A percentile compares a stretch with the other conserved stretches of the same genome.
phyloP scores from a whole-genome alignment of 2,113 vertebrate species.

The Elephas maximus region DNA sequence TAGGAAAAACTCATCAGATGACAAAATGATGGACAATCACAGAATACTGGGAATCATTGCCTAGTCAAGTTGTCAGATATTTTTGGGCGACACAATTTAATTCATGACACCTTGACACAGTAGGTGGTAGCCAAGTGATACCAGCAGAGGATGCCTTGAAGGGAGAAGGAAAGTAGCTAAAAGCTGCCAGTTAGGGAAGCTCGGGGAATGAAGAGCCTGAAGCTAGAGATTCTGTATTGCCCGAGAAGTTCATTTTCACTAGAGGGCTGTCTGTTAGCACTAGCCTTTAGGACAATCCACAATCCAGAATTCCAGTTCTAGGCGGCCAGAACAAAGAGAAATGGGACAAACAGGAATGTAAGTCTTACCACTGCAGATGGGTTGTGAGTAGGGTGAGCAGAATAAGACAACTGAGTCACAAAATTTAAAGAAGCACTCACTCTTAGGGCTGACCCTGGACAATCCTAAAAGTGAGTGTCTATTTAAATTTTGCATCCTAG shows the following conservation, averaged over 20 bases:
- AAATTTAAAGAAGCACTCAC: background rate
- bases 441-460: no score
- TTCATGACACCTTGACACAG: background rate
- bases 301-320: background rate
- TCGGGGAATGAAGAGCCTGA: background rate
- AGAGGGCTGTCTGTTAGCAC: background rate
- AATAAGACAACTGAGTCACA: background rate
- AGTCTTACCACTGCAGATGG: background rate
- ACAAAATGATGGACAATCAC: no score
- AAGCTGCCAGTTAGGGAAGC: background rate
- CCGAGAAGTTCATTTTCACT: background rate
- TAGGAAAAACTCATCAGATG: no score
- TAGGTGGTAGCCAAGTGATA: background rate
- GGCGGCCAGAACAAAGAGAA: background rate
- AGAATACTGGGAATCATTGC: no score
- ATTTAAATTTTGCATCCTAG: no score
- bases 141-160: background rate
- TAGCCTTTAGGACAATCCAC: background rate
- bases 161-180: background rate
- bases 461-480: no score
- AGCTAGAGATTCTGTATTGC: background rate
- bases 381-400: background rate
- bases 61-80: no score
- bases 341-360: background rate
- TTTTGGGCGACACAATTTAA: no score